Conservation (phyloP, 1,140 invertebrate species). For the Contarinia nasturtii region DNA sequence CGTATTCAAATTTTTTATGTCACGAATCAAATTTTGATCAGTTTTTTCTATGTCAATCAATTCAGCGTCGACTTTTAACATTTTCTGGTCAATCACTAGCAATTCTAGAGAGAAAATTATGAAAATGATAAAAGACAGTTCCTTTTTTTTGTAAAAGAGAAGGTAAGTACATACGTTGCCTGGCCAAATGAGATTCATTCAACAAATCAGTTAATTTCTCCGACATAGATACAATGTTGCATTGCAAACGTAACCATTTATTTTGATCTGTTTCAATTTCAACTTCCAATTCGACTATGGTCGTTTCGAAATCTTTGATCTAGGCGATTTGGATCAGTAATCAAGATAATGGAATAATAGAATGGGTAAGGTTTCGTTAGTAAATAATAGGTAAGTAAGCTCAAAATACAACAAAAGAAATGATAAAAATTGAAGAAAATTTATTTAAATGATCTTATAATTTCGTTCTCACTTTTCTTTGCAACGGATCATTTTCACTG, state of each 20-base stretch:
- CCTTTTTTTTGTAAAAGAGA: constrained; percentile 1
- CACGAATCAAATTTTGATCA: constrained; percentile 32
- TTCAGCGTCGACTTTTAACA: constrained; percentile 41
- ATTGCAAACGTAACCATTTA: constrained; percentile 55
- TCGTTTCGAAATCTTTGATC: background rate
- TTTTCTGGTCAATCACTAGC: constrained; percentile 54
- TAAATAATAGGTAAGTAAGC: no score
- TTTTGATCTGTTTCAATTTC: constrained; percentile 41
- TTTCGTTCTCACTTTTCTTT: constrained; percentile 30
- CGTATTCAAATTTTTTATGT: constrained; percentile 35
- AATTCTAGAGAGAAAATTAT: constrained; percentile 31
- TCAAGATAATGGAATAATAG: no score
- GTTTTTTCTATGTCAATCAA: constrained; percentile 34
- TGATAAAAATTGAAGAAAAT: no score
- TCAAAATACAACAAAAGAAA: no score
- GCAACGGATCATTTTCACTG: constrained; percentile 25
- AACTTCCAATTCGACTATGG: constrained; percentile 25
- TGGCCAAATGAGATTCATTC: constrained; percentile 40
- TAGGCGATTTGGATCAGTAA: no score
- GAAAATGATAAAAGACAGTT: constrained; percentile 2
- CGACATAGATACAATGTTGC: constrained; percentile 41
- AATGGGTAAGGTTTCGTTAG: no score
- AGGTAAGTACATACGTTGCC: constrained; percentile 33
- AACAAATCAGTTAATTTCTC: constrained; percentile 42
- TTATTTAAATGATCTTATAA: no score